Percentiles rank a stretch among this genome's conserved stretches.
Evolutionary conservation across 2,888 invertebrate species (phyloP).

Genomic region (Andrena dorsata): DNA sequence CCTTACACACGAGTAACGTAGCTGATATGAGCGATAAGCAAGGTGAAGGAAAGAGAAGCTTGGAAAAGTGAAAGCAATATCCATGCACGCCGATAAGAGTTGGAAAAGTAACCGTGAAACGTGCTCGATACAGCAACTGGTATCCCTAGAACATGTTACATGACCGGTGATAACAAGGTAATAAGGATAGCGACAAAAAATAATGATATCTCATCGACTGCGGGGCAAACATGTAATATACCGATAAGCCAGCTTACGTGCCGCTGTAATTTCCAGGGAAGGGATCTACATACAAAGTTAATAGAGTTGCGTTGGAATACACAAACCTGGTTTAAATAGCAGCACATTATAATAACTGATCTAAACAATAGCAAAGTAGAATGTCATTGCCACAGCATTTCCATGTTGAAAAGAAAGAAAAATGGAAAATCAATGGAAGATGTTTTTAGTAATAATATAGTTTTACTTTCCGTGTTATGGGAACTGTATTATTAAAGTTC

Average conservation of each 20-base stretch:
- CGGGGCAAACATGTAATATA: constrained; percentile 2
- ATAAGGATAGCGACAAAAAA: constrained; percentile 8
- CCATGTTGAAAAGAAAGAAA: too few relatives aligned
- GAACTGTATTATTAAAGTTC: too few relatives aligned
- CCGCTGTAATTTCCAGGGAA: too few relatives aligned
- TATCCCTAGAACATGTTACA: not conserved
- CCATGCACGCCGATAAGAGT: not conserved
- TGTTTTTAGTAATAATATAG: too few relatives aligned
- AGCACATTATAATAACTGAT: too few relatives aligned
- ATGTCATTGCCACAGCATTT: too few relatives aligned
- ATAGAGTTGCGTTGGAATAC: too few relatives aligned
- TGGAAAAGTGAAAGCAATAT: constrained; percentile 34
- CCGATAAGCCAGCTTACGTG: constrained; percentile 21
- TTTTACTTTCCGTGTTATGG: too few relatives aligned
- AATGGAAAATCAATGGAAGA: too few relatives aligned
- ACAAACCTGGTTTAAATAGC: too few relatives aligned
- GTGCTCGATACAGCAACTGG: not conserved
- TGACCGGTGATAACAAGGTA: constrained; percentile 3
- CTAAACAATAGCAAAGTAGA: too few relatives aligned
- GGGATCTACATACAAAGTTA: too few relatives aligned
- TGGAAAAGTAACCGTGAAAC: constrained; percentile 1
- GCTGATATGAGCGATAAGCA: constrained; percentile 35
- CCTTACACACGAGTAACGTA: constrained; percentile 23
- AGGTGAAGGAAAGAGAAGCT: not conserved
- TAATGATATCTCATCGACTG: not conserved